Percentiles rank a stretch among this genome's conserved stretches.
phyloP scores from a whole-genome alignment of 2,888 invertebrate genomes.

The Cepaea hortensis region DNA sequence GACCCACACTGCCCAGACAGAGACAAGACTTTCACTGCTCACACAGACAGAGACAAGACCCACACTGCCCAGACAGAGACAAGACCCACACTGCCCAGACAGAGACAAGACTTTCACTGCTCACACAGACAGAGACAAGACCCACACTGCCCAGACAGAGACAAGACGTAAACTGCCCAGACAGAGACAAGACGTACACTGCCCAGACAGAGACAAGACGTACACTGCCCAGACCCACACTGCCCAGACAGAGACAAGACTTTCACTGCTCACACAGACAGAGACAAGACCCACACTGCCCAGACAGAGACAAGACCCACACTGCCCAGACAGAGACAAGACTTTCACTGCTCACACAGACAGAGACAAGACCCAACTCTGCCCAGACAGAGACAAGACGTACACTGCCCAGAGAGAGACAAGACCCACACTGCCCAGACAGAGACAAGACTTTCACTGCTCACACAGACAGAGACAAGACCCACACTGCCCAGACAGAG shows the following conservation, averaged over 20 bases:
- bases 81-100: background rate
- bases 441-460: background rate
- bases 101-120: conserved; percentile 59
- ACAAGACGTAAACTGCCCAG: conserved; percentile 64
- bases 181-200: background rate
- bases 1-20: conserved; percentile 64
- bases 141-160: background rate
- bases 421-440: conserved; percentile 64
- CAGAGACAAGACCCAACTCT: conserved; percentile 45
- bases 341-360: background rate
- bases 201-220: conserved; percentile 42
- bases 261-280: conserved; percentile 65
- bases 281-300: background rate
- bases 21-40: background rate
- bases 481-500: conserved; percentile 64
- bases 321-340: conserved; percentile 54
- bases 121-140: conserved; percentile 51
- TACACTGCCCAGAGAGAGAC: background rate
- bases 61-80: conserved; percentile 61
- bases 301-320: conserved; percentile 56
- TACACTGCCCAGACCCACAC: conserved; percentile 63
- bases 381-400: background rate
- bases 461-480: background rate
- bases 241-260: conserved; percentile 34
- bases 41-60: conserved; percentile 45